phyloP scores from a whole-genome alignment of 1,140 invertebrate species.

The Galendromus occidentalis region DNA sequence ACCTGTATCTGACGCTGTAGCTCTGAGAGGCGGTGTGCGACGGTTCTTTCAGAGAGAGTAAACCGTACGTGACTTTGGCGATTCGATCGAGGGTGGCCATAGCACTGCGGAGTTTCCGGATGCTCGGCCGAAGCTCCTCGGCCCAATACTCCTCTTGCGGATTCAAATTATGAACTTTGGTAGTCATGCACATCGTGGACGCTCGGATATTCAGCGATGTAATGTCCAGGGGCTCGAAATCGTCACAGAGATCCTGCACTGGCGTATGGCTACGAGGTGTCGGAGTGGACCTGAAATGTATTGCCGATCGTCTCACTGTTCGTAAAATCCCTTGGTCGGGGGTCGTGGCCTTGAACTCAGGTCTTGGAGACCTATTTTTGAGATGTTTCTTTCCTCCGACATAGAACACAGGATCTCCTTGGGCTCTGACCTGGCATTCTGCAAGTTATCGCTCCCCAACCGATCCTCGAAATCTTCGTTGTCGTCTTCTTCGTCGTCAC shows the following conservation, averaged over 20 bases:
- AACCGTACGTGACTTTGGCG: conserved; percentile 60
- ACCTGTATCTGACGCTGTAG: conserved; percentile 14
- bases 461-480: neutral
- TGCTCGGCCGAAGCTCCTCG: conserved; percentile 49
- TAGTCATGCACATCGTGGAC: conserved; percentile 61
- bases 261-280: neutral
- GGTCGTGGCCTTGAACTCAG: too few species aligned
- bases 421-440: neutral
- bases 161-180: conserved; percentile 33
- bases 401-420: too few species aligned
- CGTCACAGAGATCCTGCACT: neutral
- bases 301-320: too few species aligned
- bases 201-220: conserved; percentile 73
- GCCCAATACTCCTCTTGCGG: conserved; percentile 36
- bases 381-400: too few species aligned
- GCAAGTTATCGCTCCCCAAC: neutral
- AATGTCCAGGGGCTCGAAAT: conserved; percentile 35
- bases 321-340: too few species aligned
- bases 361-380: too few species aligned
- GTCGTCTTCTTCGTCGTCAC: neutral
- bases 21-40: conserved; percentile 22
- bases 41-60: conserved; percentile 48
- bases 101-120: conserved; percentile 54
- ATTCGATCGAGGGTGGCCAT: conserved; percentile 62
- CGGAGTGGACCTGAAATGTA: neutral